Percentiles rank a stretch among this genome's conserved stretches.
phyloP scores from a whole-genome alignment of 1,140 invertebrate species.

The Listronotus bonariensis region DNA sequence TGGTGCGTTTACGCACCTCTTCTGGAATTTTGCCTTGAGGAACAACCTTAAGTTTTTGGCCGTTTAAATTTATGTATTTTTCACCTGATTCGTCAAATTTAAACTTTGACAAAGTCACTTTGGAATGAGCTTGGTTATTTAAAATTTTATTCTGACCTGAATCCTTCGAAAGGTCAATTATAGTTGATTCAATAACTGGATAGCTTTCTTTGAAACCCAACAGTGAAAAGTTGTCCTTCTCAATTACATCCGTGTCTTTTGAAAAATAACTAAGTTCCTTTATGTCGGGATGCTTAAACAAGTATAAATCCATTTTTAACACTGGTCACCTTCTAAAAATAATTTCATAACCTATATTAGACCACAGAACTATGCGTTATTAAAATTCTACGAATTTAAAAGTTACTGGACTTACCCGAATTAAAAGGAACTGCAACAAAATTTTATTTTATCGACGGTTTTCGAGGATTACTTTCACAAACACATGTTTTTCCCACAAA shows the following conservation, averaged over 20 bases:
- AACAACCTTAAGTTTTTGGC: conserved; percentile 36
- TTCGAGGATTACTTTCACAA: no score
- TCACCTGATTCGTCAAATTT: conserved; percentile 28
- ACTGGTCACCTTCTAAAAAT: no score
- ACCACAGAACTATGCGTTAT: no score
- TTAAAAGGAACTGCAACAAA: no score
- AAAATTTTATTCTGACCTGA: not conserved
- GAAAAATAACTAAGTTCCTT: conserved; percentile 6
- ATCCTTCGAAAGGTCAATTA: not conserved
- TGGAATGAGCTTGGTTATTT: not conserved
- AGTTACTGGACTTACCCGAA: no score
- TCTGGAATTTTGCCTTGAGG: conserved; percentile 18
- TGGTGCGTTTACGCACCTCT: conserved; percentile 15
- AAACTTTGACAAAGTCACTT: conserved; percentile 1
- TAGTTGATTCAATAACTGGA: not conserved
- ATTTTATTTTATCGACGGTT: no score
- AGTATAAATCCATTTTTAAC: no score
- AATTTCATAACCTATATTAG: no score
- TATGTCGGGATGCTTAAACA: no score
- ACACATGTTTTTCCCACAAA: no score
- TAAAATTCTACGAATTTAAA: no score
- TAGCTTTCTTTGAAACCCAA: conserved; percentile 17
- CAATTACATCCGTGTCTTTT: not conserved
- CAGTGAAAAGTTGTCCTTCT: not conserved
- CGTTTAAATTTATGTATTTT: conserved; percentile 37